Evolutionary conservation across 2,113 vertebrate species (phyloP).

Genomic region (Aegithalos caudatus): DNA sequence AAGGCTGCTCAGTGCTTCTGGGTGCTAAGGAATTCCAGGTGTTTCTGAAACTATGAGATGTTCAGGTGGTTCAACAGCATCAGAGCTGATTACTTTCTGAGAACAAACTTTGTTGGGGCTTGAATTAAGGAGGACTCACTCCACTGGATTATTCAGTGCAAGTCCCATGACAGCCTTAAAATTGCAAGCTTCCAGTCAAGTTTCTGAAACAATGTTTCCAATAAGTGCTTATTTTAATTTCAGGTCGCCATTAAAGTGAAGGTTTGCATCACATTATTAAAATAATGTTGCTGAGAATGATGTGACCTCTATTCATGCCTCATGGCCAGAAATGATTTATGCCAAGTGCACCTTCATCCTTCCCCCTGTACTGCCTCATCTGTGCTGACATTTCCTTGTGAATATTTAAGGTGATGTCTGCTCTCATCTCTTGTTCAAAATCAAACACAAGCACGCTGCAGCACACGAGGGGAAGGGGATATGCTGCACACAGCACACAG

Average conservation of each 20-base stretch:
- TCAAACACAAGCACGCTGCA: neutral
- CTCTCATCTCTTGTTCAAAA: slow-evolving; percentile 27
- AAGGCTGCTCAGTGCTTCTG: neutral
- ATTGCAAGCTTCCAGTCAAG: neutral
- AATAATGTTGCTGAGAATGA: slow-evolving; percentile 13
- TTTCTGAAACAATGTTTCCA: neutral
- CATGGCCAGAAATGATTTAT: slow-evolving; percentile 10
- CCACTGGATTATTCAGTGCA: neutral
- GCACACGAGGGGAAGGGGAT: neutral
- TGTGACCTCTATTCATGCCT: neutral
- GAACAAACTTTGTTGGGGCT: neutral
- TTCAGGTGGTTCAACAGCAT: neutral
- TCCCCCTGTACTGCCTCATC: neutral
- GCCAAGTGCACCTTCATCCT: neutral
- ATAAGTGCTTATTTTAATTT: neutral
- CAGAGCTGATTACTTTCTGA: neutral
- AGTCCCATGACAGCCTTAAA: neutral
- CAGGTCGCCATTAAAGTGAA: neutral
- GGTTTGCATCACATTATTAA: slow-evolving; percentile 1
- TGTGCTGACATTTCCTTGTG: slow-evolving; percentile 50
- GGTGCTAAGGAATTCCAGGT: neutral
- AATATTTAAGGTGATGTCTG: slow-evolving; percentile 58
- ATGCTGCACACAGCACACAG: neutral
- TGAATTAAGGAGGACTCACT: neutral
- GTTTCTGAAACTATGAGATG: neutral